Conservation (phyloP, 2,113 vertebrate species). For the Eudyptes chrysolophus region DNA sequence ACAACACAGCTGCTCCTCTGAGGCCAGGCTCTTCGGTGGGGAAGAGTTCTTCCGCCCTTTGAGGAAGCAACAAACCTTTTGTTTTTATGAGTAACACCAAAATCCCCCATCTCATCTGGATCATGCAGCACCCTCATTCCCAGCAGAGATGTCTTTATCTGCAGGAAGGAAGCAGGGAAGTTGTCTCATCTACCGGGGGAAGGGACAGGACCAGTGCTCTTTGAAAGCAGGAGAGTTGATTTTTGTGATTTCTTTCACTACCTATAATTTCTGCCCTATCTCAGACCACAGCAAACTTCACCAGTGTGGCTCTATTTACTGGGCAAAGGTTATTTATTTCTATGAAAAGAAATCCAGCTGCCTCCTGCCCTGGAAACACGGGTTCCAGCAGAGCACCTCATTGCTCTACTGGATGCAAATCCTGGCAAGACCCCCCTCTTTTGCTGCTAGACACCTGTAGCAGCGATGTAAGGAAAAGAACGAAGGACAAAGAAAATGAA, state of each 20-base stretch:
- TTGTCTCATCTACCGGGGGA: background rate
- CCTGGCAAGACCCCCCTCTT: background rate
- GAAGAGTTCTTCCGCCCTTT: background rate
- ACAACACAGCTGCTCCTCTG: background rate
- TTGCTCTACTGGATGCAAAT: background rate
- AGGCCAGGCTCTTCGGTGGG: rapidly evolving
- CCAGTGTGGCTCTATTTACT: background rate
- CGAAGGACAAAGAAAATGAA: background rate
- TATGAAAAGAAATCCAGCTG: background rate
- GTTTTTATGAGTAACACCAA: background rate
- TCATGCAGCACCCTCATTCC: background rate
- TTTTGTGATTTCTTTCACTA: background rate
- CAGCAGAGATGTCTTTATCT: background rate
- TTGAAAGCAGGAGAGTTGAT: background rate
- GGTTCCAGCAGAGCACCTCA: background rate
- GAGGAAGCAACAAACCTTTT: background rate
- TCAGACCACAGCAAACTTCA: background rate
- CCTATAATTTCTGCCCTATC: background rate
- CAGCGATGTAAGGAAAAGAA: background rate
- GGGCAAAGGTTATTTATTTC: background rate
- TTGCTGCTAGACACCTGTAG: background rate
- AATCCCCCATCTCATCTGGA: background rate
- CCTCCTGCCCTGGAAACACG: background rate
- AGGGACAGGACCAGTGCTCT: background rate
- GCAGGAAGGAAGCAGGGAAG: background rate